phyloP scores from a whole-genome alignment of 2,113 vertebrate genomes.

The Tachuris rubrigastra region DNA sequence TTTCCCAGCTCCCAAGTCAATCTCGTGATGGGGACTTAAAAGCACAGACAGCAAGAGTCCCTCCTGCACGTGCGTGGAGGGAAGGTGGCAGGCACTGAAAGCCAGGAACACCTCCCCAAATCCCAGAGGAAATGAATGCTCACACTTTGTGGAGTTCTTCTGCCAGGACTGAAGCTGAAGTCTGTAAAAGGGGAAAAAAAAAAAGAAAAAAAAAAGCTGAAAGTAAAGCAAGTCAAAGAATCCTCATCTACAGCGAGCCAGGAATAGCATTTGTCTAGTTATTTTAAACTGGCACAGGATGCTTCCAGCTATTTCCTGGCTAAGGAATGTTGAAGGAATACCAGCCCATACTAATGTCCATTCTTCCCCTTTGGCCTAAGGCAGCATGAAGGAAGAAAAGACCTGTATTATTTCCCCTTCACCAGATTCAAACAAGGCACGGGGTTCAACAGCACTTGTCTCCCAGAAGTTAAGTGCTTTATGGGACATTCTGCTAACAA shows the following conservation, averaged over 20 bases:
- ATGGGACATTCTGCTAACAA: not conserved
- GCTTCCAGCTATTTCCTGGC: not conserved
- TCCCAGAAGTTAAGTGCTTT: not conserved
- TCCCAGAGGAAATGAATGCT: slow-evolving; percentile 68
- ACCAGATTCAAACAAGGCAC: not conserved
- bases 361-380: not conserved
- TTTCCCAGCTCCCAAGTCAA: not conserved
- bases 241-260: not conserved
- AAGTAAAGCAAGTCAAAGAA: slow-evolving; percentile 32
- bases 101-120: not conserved
- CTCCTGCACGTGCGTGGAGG: not conserved
- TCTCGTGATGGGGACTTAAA: not conserved
- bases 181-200: slow-evolving; percentile 48
- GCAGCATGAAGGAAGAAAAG: not conserved
- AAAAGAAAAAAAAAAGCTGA: slow-evolving; percentile 6
- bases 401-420: not conserved
- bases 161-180: slow-evolving; percentile 85
- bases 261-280: not conserved
- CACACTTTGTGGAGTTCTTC: slow-evolving; percentile 98
- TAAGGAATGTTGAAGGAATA: not conserved
- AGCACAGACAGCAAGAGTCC: not conserved
- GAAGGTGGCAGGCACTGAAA: not conserved
- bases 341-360: not conserved
- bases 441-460: not conserved
- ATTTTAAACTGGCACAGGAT: not conserved